Base-by-base conservation (phyloP, 2,797 vertebrate genomes). In the Borostomias antarcticus region DNA sequence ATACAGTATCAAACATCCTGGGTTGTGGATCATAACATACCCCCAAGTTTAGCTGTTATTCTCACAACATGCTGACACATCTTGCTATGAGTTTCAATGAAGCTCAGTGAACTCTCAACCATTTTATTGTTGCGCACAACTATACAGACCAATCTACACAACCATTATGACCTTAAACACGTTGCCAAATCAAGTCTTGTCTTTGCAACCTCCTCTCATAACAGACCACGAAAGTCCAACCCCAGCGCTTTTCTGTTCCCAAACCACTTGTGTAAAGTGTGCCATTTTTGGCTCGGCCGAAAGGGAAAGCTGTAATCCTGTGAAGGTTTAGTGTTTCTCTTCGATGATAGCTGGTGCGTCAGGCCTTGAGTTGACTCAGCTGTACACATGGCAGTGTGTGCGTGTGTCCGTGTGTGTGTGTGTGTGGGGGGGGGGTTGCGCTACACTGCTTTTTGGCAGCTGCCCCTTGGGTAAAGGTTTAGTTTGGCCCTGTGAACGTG, bases 211-310 rank as follows among this genome's bases (percentile, higher is more conserved):
- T 72, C 68, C 72, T 68, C 58, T 73, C 72, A 72, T 64, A 68
- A 70, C 64, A 69, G 50, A 65, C 62, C 56, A 60, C 57, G 37
- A 74, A 76, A 75, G 48, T 59, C 69, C 59, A 58, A 66, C 63
- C 70, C 69, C 67, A 78, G 70, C 65, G 30, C 57, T 74, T 66
- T 73, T 58, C 67, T 72, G 52, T 74, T 60, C 65, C 74, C 59
- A 52, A 40, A 61, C 21, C 9, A 40, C 61, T 53, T 57, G 47
- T n/a, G n/a, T 67, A 61, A 73, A 70, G 69, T 62, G 54, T 40
- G 32, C 56, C 65, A 52, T 25, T 52, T 63, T 63, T 11, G 54
- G 61, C 61, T 71, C 66, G 66, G 62, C 65, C 13, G 48, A 19
- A 43, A 48, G 45, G 15, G 52, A 32, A 6, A n/a, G 37, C 40